A percentile compares a stretch with the other conserved stretches of the same genome.
These are phyloP conservation scores for Haliclona indistincta DNA, from an alignment of 37 sponge, comb jelly and placozoan genomes.

Conservation along the genomic window DNA sequence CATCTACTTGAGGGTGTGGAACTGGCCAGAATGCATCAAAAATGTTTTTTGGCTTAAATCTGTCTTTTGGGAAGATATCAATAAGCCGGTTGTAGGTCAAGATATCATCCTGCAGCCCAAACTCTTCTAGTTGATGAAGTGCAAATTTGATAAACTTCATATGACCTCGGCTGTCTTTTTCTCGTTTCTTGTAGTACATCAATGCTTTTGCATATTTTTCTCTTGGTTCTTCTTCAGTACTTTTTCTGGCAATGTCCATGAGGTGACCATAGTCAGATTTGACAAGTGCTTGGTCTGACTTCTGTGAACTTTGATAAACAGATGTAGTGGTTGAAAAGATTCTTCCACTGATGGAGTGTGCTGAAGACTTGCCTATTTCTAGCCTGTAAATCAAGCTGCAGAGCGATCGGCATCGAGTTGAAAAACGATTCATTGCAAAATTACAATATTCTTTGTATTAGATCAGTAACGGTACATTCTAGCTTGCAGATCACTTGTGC, in stretches of 20 bases:
- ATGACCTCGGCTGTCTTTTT: constrained; percentile 76
- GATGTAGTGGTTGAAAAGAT: neutral
- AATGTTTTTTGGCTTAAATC: constrained; percentile 58
- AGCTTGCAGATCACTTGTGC: neutral
- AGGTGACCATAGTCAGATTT: constrained; percentile 24
- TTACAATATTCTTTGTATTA: too few species aligned
- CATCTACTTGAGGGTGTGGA: constrained; percentile 83
- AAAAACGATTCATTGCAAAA: too few species aligned
- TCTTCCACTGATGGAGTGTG: neutral
- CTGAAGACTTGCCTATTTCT: neutral
- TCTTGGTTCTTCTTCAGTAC: neutral
- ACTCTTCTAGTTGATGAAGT: constrained; percentile 77
- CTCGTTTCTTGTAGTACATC: constrained; percentile 58
- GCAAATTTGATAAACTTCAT: constrained; percentile 73
- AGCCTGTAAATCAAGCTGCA: neutral
- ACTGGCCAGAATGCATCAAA: constrained; percentile 90
- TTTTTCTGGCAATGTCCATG: constrained; percentile 47
- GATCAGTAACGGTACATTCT: neutral
- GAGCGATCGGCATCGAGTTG: too few species aligned
- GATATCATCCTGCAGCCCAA: constrained; percentile 72
- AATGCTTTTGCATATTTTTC: constrained; percentile 70
- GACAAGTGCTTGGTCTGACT: neutral
- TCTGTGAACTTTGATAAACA: neutral
- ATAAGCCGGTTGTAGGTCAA: constrained; percentile 79
- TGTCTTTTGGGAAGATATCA: constrained; percentile 81